These are phyloP conservation scores for Drosophila albomicans DNA, from an alignment of 1,140 invertebrate species.

Conservation along the genomic window DNA sequence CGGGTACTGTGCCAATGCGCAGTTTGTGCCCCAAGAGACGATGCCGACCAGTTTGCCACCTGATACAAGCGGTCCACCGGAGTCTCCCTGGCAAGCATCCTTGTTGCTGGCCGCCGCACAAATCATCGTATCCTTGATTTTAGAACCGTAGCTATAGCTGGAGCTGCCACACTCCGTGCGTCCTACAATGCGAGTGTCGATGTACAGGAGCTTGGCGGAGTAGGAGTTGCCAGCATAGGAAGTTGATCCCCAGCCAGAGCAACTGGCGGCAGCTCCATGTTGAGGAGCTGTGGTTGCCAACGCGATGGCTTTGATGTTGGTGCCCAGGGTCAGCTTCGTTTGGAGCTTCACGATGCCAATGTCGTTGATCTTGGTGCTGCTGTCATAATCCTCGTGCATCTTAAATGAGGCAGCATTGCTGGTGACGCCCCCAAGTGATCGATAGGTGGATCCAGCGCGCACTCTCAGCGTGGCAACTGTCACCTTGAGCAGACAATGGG, in stretches of 20 bases:
- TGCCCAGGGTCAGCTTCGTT: conserved; percentile 60
- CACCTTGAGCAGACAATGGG: conserved; percentile 52
- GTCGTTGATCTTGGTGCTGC: conserved; percentile 79
- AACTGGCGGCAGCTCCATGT: conserved; percentile 51
- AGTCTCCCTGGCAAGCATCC: conserved; percentile 77
- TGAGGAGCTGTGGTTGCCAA: conserved; percentile 62
- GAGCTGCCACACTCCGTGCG: conserved; percentile 48
- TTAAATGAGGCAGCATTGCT: conserved; percentile 49
- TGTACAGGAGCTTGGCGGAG: conserved; percentile 51
- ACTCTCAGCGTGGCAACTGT: conserved; percentile 39
- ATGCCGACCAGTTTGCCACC: conserved; percentile 63
- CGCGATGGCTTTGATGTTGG: conserved; percentile 80
- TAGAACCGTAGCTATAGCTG: conserved; percentile 60
- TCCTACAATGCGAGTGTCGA: conserved; percentile 61
- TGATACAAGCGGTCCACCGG: conserved; percentile 73
- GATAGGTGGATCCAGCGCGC: conserved; percentile 54
- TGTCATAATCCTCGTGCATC: conserved; percentile 55
- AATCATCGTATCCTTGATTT: conserved; percentile 60
- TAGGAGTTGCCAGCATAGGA: conserved; percentile 15
- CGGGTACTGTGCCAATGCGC: conserved; percentile 53
- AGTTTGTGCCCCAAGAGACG: conserved; percentile 63
- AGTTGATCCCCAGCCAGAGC: conserved; percentile 85
- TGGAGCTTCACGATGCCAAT: conserved; percentile 85
- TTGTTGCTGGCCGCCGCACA: conserved; percentile 60
- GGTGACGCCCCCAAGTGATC: conserved; percentile 48